A percentile compares a stretch with the other conserved stretches of the same genome.
These are phyloP conservation scores for Cerastis leucographa DNA, from an alignment of 2,888 invertebrate species.

Conservation along the genomic window DNA sequence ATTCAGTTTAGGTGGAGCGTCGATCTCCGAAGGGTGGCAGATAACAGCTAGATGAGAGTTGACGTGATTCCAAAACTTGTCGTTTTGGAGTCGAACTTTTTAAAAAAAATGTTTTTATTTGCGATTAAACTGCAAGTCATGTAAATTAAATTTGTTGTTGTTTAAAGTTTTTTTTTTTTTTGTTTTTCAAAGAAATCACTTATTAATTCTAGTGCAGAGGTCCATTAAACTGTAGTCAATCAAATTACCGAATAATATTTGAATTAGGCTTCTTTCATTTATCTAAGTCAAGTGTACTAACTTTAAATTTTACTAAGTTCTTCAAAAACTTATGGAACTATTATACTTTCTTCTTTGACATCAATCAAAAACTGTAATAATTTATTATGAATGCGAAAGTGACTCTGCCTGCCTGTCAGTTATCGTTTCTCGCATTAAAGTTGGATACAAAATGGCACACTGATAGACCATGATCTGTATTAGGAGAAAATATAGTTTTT, in stretches of 20 bases:
- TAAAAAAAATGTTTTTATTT: background rate
- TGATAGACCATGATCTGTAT: background rate
- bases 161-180: background rate
- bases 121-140: background rate
- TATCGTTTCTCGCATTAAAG: too few species aligned
- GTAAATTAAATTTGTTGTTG: background rate
- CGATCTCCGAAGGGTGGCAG: too few species aligned
- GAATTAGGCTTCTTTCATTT: conserved; percentile 16
- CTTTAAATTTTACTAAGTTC: background rate
- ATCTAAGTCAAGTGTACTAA: background rate
- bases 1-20: too few species aligned
- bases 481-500: background rate
- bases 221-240: background rate
- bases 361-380: background rate
- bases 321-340: background rate
- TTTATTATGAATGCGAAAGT: background rate
- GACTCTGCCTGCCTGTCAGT: background rate
- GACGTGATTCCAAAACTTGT: background rate
- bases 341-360: background rate
- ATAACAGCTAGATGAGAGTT: too few species aligned
- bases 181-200: conserved; percentile 16
- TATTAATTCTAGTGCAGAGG: background rate
- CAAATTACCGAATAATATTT: conserved; percentile 6
- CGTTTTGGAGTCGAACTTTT: background rate
- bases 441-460: background rate